Conservation (phyloP, 2,888 invertebrate species). For the Emmelina monodactyla region DNA sequence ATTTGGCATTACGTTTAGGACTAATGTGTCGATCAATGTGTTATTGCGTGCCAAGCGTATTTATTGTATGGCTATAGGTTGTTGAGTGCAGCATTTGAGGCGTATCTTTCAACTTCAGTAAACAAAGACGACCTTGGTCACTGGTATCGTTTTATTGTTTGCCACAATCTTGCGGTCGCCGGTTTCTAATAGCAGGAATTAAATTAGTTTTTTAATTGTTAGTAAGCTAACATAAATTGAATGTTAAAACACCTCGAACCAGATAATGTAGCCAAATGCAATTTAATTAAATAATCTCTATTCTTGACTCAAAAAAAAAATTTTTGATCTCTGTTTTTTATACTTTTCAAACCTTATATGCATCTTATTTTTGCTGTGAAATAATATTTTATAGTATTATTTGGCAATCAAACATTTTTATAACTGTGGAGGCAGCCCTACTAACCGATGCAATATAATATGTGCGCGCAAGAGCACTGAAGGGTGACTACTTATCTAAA, state of each 20-base stretch:
- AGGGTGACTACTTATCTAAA: constrained; percentile 44
- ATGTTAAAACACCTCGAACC: too few relatives aligned
- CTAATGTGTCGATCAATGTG: constrained; percentile 1
- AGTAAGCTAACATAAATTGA: too few relatives aligned
- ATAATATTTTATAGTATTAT: too few relatives aligned
- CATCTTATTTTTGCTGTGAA: too few relatives aligned
- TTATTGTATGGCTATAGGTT: constrained; percentile 5
- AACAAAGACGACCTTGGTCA: constrained; percentile 53
- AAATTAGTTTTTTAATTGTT: too few relatives aligned
- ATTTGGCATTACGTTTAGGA: too few relatives aligned
- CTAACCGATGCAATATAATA: constrained; percentile 31
- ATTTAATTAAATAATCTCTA: too few relatives aligned
- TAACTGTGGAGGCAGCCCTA: constrained; percentile 29
- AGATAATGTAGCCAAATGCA: too few relatives aligned
- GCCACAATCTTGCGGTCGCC: constrained; percentile 45
- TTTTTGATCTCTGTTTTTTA: too few relatives aligned
- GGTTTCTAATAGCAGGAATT: constrained; percentile 13
- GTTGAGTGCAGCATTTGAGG: constrained; percentile 22
- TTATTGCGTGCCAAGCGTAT: constrained; percentile 15
- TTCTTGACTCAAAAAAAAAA: too few relatives aligned
- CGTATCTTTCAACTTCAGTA: constrained; percentile 47
- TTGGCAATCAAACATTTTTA: too few relatives aligned
- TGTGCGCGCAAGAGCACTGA: constrained; percentile 40
- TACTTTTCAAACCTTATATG: too few relatives aligned
- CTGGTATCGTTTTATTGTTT: constrained; percentile 49